Evolutionary conservation across 1,140 invertebrate species (phyloP), one percentile per base, ranked within the genome.

Genomic region (Berghia stephanieae): DNA sequence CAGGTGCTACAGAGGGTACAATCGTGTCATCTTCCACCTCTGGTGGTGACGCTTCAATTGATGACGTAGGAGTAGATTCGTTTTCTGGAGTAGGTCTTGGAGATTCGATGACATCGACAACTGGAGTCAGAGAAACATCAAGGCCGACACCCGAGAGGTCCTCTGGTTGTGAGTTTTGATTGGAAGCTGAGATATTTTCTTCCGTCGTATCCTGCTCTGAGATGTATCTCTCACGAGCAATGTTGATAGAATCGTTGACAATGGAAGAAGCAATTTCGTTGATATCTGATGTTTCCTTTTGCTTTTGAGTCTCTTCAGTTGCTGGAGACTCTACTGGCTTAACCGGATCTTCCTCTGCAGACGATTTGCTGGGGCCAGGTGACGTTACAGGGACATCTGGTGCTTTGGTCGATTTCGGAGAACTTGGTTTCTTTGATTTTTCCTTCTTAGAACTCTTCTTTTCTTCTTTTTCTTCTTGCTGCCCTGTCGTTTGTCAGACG

Each of bases 391-490:
- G 5, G 24, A 6, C 42, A 3, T 70, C 68, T 70, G 68, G 3
- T 5, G 4, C 21, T 31, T 10, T 36, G 2, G 24, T 40, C 31
- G 24, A 2, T 46, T 70, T 27, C 3, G 13, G 16, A 31, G 40
- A 3, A 10, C 57, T 73, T 8, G 24, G 43, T 34, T 73, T 73
- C 21, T 73, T 73, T n/a, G 52, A 27, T 63, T 75, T 75, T 18
- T 75, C 57, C 44, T 75, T 75, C 27, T 75, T 75, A 3, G 72
- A n/a, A 27, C 27, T 42, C 27, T 60, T 18, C 34, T 75, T 75
- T 21, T 75, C 72, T 75, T 60, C 34, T 75, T 75, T 31, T 75
- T 75, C 57, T 75, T 75, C 36, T 75, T 75, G 2, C 40, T 13
- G 13, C 55, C n/a, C 2, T 34, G 24, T 44, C 44, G 38, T 24